phyloP scores from a whole-genome alignment of 2,113 vertebrate genomes.

The Nothobranchius kuhntae region DNA sequence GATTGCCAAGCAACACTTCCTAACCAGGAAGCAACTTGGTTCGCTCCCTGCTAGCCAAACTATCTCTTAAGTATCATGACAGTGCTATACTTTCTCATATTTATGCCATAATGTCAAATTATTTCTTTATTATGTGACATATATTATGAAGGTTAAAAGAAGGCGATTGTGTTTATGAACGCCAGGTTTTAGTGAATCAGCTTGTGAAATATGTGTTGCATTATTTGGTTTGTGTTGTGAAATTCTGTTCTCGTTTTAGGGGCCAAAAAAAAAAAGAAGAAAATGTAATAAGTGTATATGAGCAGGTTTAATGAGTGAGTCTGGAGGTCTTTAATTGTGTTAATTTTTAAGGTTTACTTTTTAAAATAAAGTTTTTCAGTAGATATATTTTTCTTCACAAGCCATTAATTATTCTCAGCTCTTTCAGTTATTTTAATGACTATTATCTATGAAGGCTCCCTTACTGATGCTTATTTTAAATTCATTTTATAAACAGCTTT shows the following conservation, averaged over 20 bases:
- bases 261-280: slow-evolving; percentile 1
- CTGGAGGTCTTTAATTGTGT: slow-evolving; percentile 16
- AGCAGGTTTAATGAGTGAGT: slow-evolving; percentile 11
- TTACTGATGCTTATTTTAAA: slow-evolving; percentile 29
- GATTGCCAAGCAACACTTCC: background rate
- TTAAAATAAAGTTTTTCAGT: slow-evolving; percentile 9
- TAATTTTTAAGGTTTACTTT: background rate
- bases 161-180: slow-evolving; percentile 19
- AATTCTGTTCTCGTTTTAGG: background rate
- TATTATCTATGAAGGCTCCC: slow-evolving; percentile 33
- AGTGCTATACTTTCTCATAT: background rate
- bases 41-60: background rate
- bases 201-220: slow-evolving; percentile 12
- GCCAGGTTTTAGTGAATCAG: slow-evolving; percentile 18
- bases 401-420: slow-evolving; percentile 45
- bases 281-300: background rate
- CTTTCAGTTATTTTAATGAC: slow-evolving; percentile 39
- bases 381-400: slow-evolving; percentile 20
- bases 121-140: slow-evolving; percentile 9
- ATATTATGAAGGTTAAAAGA: slow-evolving; percentile 34
- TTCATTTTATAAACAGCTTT: background rate
- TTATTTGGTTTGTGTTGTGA: background rate
- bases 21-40: background rate
- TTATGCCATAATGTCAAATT: slow-evolving; percentile 1
- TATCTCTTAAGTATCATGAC: background rate